Percentiles rank a stretch among this genome's conserved stretches.
Evolutionary conservation across 2,797 vertebrate species (phyloP).

Genomic region (Hipposideros larvatus): DNA sequence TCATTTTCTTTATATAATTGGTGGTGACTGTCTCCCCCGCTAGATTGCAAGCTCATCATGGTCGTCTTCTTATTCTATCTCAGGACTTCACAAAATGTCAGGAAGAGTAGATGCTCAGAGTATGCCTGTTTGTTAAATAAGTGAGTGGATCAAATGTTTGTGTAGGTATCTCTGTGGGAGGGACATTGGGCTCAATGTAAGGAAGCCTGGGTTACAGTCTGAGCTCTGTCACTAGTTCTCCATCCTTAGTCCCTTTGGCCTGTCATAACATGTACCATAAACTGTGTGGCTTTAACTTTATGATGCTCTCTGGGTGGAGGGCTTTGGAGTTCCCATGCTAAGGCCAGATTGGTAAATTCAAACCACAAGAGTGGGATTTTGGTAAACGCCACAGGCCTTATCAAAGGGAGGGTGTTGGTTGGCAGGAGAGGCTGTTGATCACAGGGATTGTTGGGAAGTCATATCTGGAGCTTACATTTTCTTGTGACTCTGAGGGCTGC

Average conservation of each 20-base stretch:
- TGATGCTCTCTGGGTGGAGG: neutral
- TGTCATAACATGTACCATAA: neutral
- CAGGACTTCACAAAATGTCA: neutral
- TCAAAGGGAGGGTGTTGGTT: too few relatives aligned
- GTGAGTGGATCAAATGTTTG: neutral
- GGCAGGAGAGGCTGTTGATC: neutral
- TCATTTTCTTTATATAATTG: neutral
- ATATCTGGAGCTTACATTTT: neutral
- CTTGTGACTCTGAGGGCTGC: neutral
- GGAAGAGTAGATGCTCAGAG: rapidly evolving
- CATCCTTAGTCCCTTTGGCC: neutral
- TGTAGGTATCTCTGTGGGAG: neutral
- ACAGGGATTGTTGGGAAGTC: neutral
- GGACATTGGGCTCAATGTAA: neutral
- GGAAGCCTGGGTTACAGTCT: neutral
- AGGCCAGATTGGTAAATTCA: neutral
- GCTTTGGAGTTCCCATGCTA: neutral
- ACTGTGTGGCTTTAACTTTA: neutral
- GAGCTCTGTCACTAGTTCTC: too few relatives aligned
- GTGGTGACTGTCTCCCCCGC: neutral
- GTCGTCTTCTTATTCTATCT: neutral
- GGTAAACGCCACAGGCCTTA: neutral
- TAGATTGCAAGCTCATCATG: neutral
- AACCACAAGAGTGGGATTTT: neutral
- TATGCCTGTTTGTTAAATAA: neutral